Conservation (phyloP, 2,888 invertebrate genomes). For the Megaustenia siamemsis region DNA sequence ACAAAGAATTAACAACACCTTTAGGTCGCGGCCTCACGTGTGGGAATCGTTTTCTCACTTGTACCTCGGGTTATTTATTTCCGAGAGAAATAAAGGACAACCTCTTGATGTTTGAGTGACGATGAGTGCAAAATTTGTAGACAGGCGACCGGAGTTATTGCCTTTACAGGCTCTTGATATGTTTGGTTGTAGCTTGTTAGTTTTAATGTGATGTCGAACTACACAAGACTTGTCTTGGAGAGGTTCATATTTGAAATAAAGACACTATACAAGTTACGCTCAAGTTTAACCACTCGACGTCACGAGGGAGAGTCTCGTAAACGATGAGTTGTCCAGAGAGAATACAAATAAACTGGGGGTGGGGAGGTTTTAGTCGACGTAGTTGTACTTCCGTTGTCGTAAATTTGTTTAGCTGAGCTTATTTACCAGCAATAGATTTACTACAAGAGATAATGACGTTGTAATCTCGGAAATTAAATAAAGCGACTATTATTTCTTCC, state of each 20-base stretch:
- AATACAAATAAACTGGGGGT: too few relatives aligned
- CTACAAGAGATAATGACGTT: too few relatives aligned
- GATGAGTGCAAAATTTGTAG: conserved; percentile 1
- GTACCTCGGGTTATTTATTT: background rate
- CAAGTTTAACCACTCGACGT: too few relatives aligned
- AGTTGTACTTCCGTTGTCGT: too few relatives aligned
- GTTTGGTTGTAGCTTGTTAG: background rate
- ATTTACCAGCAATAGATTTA: too few relatives aligned
- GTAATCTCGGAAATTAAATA: too few relatives aligned
- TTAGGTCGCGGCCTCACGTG: background rate
- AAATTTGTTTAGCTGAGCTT: too few relatives aligned
- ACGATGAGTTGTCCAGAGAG: too few relatives aligned
- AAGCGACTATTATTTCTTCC: too few relatives aligned
- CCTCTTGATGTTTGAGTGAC: background rate
- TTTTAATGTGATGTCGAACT: background rate
- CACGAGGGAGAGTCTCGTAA: too few relatives aligned
- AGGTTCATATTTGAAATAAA: background rate
- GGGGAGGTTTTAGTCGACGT: too few relatives aligned
- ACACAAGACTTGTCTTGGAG: background rate
- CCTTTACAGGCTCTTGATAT: background rate
- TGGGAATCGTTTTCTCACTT: background rate
- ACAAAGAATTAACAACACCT: conserved; percentile 16
- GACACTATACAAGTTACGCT: background rate
- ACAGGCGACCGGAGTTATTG: background rate
- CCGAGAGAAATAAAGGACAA: background rate